These are phyloP conservation scores for Dyspetes luteomarginatus DNA, from an alignment of 2,888 invertebrate genomes.

Conservation along the genomic window DNA sequence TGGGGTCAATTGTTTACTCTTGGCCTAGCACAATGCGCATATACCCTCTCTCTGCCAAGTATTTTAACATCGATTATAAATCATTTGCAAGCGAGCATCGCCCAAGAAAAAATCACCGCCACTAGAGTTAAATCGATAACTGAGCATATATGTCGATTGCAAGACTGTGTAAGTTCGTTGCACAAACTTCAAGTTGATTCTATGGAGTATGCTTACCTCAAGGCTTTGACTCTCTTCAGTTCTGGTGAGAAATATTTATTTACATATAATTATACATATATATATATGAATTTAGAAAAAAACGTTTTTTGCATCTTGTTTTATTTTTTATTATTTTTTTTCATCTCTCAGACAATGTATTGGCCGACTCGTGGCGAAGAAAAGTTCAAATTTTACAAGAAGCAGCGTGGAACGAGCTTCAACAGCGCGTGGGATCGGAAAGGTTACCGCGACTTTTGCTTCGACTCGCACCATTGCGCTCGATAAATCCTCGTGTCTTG, in stretches of 20 bases:
- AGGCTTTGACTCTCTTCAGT: constrained; percentile 93
- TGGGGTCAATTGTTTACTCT: constrained; percentile 97
- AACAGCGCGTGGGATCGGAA: constrained; percentile 84
- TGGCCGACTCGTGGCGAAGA: constrained; percentile 81
- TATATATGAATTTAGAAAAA: no score
- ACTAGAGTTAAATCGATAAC: constrained; percentile 90
- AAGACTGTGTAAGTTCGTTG: constrained; percentile 91
- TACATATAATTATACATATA: no score
- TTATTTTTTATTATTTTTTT: constrained; percentile 24
- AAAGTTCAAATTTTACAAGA: constrained; percentile 85
- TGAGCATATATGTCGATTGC: constrained; percentile 91
- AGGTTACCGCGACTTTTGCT: constrained; percentile 87
- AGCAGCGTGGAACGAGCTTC: constrained; percentile 84
- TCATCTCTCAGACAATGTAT: constrained; percentile 76
- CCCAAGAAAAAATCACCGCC: constrained; percentile 91
- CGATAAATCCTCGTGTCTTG: constrained; percentile 90
- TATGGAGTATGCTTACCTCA: constrained; percentile 94
- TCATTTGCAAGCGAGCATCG: constrained; percentile 90
- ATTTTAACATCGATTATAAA: constrained; percentile 93
- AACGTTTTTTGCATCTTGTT: constrained; percentile 36
- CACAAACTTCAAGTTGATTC: constrained; percentile 91
- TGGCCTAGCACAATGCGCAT: constrained; percentile 94
- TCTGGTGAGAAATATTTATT: constrained; percentile 86
- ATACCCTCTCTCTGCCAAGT: constrained; percentile 90
- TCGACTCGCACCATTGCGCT: constrained; percentile 89